Percentiles rank a stretch among this genome's conserved stretches.
phyloP scores from a whole-genome alignment of 2,113 vertebrate genomes.

The Emberiza fucata region DNA sequence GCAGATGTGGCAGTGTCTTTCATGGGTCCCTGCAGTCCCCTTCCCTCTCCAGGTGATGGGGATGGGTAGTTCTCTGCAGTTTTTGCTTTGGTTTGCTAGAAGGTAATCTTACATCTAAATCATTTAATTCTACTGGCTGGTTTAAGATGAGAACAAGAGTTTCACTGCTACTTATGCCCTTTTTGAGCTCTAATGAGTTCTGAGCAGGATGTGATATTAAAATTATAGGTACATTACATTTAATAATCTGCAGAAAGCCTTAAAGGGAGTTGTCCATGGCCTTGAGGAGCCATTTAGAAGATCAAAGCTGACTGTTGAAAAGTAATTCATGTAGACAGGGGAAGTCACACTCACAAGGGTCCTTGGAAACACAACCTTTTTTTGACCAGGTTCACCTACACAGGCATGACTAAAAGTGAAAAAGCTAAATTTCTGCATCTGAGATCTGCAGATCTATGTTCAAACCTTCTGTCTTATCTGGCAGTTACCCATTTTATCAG shows the following conservation, averaged over 20 bases:
- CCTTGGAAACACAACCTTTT: constrained; percentile 17
- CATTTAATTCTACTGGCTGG: not conserved
- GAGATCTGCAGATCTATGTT: not conserved
- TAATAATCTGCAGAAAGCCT: constrained; percentile 32
- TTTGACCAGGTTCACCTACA: constrained; percentile 5
- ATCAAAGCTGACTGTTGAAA: constrained; percentile 38
- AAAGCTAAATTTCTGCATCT: not conserved
- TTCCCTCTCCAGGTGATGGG: not conserved
- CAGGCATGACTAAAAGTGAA: not conserved
- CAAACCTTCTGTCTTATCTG: constrained; percentile 31
- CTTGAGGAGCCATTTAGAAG: constrained; percentile 15
- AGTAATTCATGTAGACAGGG: constrained; percentile 15
- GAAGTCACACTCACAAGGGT: not conserved
- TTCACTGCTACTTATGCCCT: not conserved
- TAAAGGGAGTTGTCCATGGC: not conserved
- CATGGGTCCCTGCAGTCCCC: not conserved
- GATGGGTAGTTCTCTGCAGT: not conserved
- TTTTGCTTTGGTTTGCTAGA: constrained; percentile 2
- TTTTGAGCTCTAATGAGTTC: constrained; percentile 33
- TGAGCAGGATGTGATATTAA: constrained; percentile 10
- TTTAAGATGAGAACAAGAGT: constrained; percentile 17
- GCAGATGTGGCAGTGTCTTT: not conserved
- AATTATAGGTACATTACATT: constrained; percentile 15
- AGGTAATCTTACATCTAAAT: not conserved
- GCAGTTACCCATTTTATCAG: constrained; percentile 29